A percentile compares a stretch with the other conserved stretches of the same genome.
Evolutionary conservation across 2,113 vertebrate genomes (phyloP).

Genomic region (Crotalus helleri): DNA sequence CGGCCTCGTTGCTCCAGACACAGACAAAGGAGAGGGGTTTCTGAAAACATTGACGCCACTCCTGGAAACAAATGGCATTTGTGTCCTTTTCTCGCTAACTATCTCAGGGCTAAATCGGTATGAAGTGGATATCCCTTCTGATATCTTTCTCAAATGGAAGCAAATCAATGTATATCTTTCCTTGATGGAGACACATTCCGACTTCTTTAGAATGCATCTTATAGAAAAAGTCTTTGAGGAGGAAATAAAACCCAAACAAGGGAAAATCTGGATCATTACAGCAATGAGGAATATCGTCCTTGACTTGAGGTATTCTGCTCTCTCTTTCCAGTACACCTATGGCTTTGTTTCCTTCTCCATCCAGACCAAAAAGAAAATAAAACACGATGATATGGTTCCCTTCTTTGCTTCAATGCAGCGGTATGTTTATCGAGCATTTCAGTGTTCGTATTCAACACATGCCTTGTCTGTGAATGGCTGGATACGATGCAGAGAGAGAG

Average conservation of each 20-base stretch:
- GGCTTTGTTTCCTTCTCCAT: constrained; percentile 9
- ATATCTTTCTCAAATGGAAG: background rate
- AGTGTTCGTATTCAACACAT: background rate
- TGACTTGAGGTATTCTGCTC: fast-evolving
- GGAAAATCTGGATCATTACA: constrained; percentile 5
- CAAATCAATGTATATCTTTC: background rate
- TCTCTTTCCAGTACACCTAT: background rate
- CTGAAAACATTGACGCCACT: background rate
- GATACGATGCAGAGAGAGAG: background rate
- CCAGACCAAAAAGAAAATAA: background rate
- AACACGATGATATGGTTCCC: background rate
- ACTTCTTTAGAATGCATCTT: fast-evolving
- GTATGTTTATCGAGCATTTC: background rate
- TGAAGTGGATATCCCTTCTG: background rate
- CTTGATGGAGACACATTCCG: background rate
- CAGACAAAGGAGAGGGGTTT: background rate
- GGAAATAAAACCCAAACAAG: background rate
- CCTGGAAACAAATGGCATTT: background rate
- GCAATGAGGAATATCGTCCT: background rate
- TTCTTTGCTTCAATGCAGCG: background rate
- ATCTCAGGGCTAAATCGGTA: fast-evolving
- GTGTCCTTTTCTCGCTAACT: background rate
- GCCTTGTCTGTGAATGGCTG: background rate
- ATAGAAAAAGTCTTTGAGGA: background rate
- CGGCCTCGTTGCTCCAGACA: background rate